Evolutionary conservation across 2,113 vertebrate genomes (phyloP), one percentile per base, ranked within the genome.

Genomic region (Myrmecophaga tridactyla): DNA sequence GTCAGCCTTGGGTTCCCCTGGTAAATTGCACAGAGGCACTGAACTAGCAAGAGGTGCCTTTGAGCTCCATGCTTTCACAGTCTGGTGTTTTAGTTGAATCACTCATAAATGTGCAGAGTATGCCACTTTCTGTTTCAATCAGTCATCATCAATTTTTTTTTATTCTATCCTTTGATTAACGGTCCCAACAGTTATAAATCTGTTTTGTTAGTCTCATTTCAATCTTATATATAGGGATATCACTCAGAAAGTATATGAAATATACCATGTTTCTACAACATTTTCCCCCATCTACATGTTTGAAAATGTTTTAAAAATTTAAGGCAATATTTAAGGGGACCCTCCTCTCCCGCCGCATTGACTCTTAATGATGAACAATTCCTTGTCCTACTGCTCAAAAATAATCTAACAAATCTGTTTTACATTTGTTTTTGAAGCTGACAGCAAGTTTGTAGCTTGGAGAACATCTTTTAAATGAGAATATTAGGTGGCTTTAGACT

Each of bases 1-100:
- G 60, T 86, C 94, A 89, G 34, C 46, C 92, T 95, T 97, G 96
- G 84, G 56, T 95, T 97, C 93, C 96, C 88, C 90, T 92, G 94
- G 75, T 58, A 95, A 97, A 96, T 82, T 89, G 93, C 96, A 97
- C 14, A 91, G 96, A 97, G 92, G 86, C 69, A 97, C 48, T 94
- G 94, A 98, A 86, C 91, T 93, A 96, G 69, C 95, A 93, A 93
- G 70, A 84, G n/a, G 62, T 96, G 63, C 81, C 94, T 92, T 81
- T 29, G 65, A 62, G 20, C 12, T 63, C 34, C 4, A 20, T 23
- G 51, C 27, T 46, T 87, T 60, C n/a, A 86, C 65, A 93, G 94
- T 65, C 39, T 62, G 48, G 43, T 58, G 39, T 18, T 58, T 63
- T 75, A 48, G 21, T 89, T 31, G 80, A 62, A 48, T 39, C 23